phyloP scores from a whole-genome alignment of 2,113 vertebrate genomes.

The Leptocoma aspasia region DNA sequence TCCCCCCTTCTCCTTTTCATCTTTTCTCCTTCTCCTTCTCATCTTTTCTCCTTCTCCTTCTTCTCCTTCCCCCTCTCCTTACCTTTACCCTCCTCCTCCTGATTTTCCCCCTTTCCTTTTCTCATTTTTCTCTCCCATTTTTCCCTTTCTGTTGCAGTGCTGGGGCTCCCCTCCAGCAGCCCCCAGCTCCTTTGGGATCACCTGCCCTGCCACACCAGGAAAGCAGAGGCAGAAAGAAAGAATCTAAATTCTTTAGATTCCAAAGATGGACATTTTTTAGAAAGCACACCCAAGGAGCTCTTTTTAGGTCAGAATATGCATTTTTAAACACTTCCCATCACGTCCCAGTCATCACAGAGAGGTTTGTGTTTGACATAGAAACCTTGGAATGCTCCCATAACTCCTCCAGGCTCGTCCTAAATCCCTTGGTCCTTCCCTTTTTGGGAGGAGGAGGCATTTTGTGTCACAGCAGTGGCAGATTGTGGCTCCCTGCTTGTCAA shows the following conservation, averaged over 20 bases:
- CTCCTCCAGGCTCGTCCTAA: not conserved
- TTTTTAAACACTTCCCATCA: not conserved
- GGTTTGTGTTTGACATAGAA: not conserved
- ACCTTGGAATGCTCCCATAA: not conserved
- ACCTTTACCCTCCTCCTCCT: accelerated
- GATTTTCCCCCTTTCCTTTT: no score
- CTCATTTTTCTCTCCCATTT: not conserved
- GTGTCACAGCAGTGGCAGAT: not conserved
- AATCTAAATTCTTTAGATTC: not conserved
- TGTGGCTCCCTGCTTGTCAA: not conserved
- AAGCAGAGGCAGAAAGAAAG: no score
- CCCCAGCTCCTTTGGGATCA: not conserved
- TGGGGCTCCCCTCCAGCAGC: not conserved
- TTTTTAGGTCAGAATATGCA: not conserved
- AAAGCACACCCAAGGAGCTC: not conserved
- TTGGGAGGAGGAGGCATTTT: not conserved
- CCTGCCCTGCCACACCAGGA: not conserved
- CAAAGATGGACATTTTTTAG: not conserved
- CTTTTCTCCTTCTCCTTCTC: not conserved
- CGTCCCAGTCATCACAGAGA: not conserved
- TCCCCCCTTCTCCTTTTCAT: no score
- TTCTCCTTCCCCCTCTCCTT: no score
- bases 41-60: not conserved
- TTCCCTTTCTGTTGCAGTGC: not conserved
- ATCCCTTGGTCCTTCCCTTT: not conserved